Conservation (phyloP, 2,113 vertebrate genomes). For the Hirundichthys speculiger region DNA sequence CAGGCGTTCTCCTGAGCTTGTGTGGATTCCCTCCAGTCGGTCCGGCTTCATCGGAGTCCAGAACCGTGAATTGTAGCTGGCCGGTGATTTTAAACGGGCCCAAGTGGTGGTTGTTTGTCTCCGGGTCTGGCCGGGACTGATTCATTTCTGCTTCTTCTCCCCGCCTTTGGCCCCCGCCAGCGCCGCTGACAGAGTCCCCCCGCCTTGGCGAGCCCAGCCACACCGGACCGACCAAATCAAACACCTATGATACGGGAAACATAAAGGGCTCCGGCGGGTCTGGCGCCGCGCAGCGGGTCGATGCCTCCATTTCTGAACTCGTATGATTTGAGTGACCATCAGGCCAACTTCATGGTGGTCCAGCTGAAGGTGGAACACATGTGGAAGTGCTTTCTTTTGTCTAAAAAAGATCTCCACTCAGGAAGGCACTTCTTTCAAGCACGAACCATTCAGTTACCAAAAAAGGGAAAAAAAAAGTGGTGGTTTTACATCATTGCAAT, state of each 20-base stretch:
- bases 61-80: too few species aligned
- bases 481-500: background rate
- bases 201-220: conserved; percentile 7
- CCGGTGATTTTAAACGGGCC: too few species aligned
- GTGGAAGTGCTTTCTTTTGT: conserved; percentile 8
- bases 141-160: background rate
- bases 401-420: background rate
- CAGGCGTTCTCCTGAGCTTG: too few species aligned
- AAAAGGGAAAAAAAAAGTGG: background rate
- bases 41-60: too few species aligned
- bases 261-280: conserved; percentile 49
- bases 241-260: conserved; percentile 34
- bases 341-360: conserved; percentile 60
- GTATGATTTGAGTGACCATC: conserved; percentile 5
- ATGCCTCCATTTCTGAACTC: conserved; percentile 1
- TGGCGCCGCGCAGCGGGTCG: conserved; percentile 38
- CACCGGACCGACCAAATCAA: conserved; percentile 58
- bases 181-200: conserved; percentile 40
- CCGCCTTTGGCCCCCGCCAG: conserved; percentile 17
- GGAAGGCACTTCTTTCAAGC: background rate
- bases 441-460: background rate
- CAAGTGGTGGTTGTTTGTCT: too few species aligned
- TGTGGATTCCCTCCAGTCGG: too few species aligned
- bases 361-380: conserved; percentile 20
- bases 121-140: too few species aligned